phyloP scores from a whole-genome alignment of 2,888 invertebrate genomes.

The Pheosia tremula region DNA sequence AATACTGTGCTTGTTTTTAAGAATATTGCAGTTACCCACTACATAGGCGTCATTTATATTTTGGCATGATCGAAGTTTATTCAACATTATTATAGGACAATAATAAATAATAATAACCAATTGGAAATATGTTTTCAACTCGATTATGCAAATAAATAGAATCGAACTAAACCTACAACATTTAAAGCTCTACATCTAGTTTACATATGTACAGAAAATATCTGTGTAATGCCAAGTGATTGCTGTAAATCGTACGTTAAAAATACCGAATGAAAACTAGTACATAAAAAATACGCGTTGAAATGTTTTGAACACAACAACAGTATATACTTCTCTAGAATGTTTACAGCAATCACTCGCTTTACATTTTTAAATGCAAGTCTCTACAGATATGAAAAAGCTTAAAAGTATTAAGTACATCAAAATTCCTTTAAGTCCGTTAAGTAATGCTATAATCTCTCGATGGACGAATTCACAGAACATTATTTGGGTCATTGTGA shows the following conservation, averaged over 20 bases:
- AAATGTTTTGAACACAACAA: slow-evolving; percentile 38
- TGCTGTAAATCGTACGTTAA: slow-evolving; percentile 24
- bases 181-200: slow-evolving; percentile 80
- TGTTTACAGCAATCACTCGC: slow-evolving; percentile 52
- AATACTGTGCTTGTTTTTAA: slow-evolving; percentile 1
- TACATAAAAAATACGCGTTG: slow-evolving; percentile 13
- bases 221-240: slow-evolving; percentile 44
- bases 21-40: neutral
- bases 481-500: slow-evolving; percentile 14
- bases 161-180: slow-evolving; percentile 66
- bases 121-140: slow-evolving; percentile 23
- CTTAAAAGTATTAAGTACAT: slow-evolving; percentile 81
- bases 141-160: slow-evolving; percentile 56
- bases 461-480: slow-evolving; percentile 66
- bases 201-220: slow-evolving; percentile 78
- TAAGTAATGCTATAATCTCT: slow-evolving; percentile 66
- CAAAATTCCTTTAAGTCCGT: slow-evolving; percentile 67
- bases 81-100: slow-evolving; percentile 14
- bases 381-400: slow-evolving; percentile 56
- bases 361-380: slow-evolving; percentile 66
- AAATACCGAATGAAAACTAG: neutral
- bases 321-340: slow-evolving; percentile 24
- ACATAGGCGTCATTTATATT: slow-evolving; percentile 15
- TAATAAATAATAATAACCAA: slow-evolving; percentile 40
- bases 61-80: slow-evolving; percentile 19